Evolutionary conservation across 2,113 vertebrate genomes (phyloP).

Genomic region (Aegithalos caudatus): DNA sequence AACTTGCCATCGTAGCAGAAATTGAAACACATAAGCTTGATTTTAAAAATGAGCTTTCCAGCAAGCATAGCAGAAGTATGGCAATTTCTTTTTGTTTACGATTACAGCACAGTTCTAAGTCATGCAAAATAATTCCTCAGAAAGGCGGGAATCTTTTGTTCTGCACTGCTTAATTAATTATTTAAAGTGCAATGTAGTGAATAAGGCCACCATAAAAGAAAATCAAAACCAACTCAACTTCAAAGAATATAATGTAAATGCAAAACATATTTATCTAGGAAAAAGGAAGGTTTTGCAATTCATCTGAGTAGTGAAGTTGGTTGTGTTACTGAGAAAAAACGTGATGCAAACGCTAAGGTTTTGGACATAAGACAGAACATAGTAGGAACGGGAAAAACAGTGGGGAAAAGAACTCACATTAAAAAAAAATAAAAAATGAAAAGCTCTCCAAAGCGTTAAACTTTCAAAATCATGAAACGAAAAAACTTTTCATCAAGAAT

Average conservation of each 20-base stretch:
- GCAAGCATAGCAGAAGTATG: background rate
- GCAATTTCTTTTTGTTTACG: background rate
- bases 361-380: background rate
- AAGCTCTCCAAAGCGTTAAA: background rate
- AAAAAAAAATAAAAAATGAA: too few species aligned
- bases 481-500: background rate
- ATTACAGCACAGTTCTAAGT: background rate
- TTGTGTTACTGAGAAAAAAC: background rate
- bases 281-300: background rate
- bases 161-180: background rate
- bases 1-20: background rate
- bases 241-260: background rate
- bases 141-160: conserved; percentile 6
- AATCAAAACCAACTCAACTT: background rate
- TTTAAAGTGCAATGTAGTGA: background rate
- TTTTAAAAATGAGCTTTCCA: background rate
- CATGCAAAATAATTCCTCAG: background rate
- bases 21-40: background rate
- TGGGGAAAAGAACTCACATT: background rate
- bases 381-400: background rate
- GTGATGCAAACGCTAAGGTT: background rate
- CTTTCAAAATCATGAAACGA: background rate
- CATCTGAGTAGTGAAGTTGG: background rate
- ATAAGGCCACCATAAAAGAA: background rate
- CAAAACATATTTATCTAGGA: background rate